Evolutionary conservation across 2,888 invertebrate species (phyloP).

Genomic region (Pollenia amentaria): DNA sequence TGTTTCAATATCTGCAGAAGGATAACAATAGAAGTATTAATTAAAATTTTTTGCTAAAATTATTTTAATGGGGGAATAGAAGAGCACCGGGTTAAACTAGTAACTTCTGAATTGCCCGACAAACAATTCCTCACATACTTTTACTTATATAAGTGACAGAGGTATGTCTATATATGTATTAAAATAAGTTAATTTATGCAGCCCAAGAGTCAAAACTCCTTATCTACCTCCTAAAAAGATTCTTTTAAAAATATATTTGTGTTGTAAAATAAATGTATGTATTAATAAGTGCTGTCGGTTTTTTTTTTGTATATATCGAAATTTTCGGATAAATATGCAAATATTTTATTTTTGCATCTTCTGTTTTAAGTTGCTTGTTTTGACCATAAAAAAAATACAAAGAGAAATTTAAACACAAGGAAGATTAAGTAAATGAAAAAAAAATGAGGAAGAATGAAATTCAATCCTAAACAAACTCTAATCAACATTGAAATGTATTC

Average conservation of each 20-base stretch:
- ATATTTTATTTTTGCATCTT: slow-evolving; percentile 5
- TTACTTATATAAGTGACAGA: neutral
- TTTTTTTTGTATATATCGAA: slow-evolving; percentile 19
- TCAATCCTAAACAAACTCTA: slow-evolving; percentile 61
- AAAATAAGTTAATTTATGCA: slow-evolving; percentile 47
- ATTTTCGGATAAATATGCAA: slow-evolving; percentile 15
- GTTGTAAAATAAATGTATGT: neutral
- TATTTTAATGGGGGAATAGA: too few species aligned
- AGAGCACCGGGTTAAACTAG: too few species aligned
- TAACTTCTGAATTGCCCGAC: too few species aligned
- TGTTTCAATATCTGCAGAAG: too few species aligned
- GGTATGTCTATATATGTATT: slow-evolving; percentile 2
- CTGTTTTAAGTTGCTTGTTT: neutral
- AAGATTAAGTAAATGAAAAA: neutral
- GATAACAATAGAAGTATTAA: too few species aligned
- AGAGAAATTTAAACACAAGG: neutral
- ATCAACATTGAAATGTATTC: slow-evolving; percentile 48
- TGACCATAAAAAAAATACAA: neutral
- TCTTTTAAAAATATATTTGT: neutral
- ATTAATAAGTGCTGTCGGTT: slow-evolving; percentile 1
- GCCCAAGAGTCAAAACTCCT: slow-evolving; percentile 13
- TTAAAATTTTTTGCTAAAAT: too few species aligned
- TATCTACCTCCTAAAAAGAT: slow-evolving; percentile 1
- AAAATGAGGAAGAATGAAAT: slow-evolving; percentile 1
- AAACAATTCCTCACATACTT: neutral